These are phyloP conservation scores for Sinhomidia bicolor DNA, from an alignment of 2,888 invertebrate species.

Conservation along the genomic window DNA sequence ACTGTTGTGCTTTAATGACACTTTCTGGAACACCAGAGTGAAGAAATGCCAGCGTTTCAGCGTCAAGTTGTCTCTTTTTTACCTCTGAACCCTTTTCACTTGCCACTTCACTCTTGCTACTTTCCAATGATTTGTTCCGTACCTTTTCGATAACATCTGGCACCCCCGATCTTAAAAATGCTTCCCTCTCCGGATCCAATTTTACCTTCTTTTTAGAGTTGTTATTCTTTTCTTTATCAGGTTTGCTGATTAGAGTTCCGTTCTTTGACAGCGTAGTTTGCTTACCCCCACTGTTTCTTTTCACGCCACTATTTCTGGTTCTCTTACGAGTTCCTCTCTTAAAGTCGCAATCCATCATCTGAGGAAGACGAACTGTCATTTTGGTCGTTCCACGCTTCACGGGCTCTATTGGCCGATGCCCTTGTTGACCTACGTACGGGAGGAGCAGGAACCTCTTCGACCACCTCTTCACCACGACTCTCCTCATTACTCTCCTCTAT, in stretches of 20 bases:
- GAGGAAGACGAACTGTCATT: slow-evolving; percentile 15
- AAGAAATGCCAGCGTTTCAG: slow-evolving; percentile 75
- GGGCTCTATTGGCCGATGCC: slow-evolving; percentile 54
- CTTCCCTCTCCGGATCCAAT: slow-evolving; percentile 71
- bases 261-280: slow-evolving; percentile 43
- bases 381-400: slow-evolving; percentile 50
- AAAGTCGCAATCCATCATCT: slow-evolving; percentile 37
- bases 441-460: background rate
- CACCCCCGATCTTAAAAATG: slow-evolving; percentile 76
- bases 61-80: slow-evolving; percentile 42
- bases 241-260: slow-evolving; percentile 1
- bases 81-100: background rate
- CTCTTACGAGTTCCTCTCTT: slow-evolving; percentile 42
- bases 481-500: slow-evolving; percentile 18
- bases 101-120: slow-evolving; percentile 1
- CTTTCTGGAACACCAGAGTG: slow-evolving; percentile 77
- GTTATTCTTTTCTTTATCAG: slow-evolving; percentile 54
- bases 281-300: background rate
- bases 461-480: background rate
- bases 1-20: slow-evolving; percentile 74
- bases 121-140: slow-evolving; percentile 47
- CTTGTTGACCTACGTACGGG: slow-evolving; percentile 33
- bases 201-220: slow-evolving; percentile 57
- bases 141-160: slow-evolving; percentile 73
- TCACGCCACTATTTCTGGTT: slow-evolving; percentile 17